Evolutionary conservation across 2,113 vertebrate genomes (phyloP).

Genomic region (Blennius ocellaris): DNA sequence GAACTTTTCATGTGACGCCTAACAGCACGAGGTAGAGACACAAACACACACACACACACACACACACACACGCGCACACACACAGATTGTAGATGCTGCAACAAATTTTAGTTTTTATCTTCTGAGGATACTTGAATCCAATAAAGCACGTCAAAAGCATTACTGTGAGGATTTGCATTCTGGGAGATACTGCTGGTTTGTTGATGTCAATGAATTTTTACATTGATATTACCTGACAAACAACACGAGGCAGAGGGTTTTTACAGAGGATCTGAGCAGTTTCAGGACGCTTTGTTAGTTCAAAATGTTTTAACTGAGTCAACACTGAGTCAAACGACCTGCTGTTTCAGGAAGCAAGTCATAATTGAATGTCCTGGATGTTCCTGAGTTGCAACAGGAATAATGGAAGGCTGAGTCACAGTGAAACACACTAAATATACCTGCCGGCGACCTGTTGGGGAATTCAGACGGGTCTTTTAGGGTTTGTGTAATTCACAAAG

Average conservation of each 20-base stretch:
- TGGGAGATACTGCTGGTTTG: too few species aligned
- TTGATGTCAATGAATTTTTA: too few species aligned
- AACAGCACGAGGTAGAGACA: constrained; percentile 33
- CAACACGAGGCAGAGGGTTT: too few species aligned
- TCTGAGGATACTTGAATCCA: too few species aligned
- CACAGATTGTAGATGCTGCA: too few species aligned
- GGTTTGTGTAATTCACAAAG: too few species aligned
- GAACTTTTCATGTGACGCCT: constrained; percentile 48
- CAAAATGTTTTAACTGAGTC: too few species aligned
- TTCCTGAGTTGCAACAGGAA: constrained; percentile 2
- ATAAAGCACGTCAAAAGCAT: too few species aligned
- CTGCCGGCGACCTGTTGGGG: not conserved
- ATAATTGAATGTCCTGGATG: not conserved
- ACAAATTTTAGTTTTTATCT: too few species aligned
- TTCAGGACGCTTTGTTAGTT: not conserved
- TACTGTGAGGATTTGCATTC: too few species aligned
- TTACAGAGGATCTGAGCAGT: not conserved
- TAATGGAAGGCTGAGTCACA: constrained; percentile 1
- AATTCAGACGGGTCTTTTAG: not conserved
- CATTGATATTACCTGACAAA: too few species aligned
- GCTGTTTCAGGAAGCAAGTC: not conserved
- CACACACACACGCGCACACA: not conserved
- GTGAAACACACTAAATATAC: not conserved
- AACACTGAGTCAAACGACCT: not conserved
- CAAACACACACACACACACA: constrained; percentile 9